A percentile compares a stretch with the other conserved stretches of the same genome.
Conservation (phyloP, 2,113 vertebrate genomes). For the Gorsachius goisagi region DNA sequence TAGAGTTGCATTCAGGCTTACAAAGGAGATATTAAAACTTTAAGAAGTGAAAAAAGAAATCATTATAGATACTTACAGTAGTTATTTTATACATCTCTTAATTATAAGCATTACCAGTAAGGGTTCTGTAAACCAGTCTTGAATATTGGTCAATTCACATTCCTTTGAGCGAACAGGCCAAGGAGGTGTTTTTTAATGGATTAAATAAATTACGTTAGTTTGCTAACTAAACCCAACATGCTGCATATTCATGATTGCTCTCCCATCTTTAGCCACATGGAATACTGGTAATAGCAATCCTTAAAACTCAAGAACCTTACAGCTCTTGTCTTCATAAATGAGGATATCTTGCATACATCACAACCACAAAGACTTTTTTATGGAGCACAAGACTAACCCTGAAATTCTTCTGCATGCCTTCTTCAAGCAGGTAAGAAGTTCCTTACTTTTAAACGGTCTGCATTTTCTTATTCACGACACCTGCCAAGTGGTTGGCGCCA, state of each 20-base stretch:
- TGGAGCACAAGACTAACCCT: neutral
- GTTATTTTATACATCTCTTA: neutral
- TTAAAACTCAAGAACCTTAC: neutral
- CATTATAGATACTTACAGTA: neutral
- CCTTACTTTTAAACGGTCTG: neutral
- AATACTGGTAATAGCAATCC: neutral
- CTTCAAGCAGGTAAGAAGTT: neutral
- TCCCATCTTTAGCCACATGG: neutral
- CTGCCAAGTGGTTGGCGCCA: neutral
- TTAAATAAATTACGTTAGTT: neutral
- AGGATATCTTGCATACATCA: neutral
- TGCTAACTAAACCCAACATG: neutral
- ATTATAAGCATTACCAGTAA: neutral
- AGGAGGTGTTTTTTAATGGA: neutral
- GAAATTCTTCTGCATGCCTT: neutral
- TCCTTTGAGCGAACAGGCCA: neutral
- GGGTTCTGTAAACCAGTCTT: neutral
- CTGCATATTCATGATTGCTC: neutral
- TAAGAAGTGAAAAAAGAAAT: constrained; percentile 30
- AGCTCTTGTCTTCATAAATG: neutral
- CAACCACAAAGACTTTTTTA: neutral
- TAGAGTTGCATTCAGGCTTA: neutral
- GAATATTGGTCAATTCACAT: neutral
- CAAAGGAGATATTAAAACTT: neutral
- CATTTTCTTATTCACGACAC: neutral